Base-by-base conservation (phyloP, 1,140 invertebrate species). In the Whitmania pigra region DNA sequence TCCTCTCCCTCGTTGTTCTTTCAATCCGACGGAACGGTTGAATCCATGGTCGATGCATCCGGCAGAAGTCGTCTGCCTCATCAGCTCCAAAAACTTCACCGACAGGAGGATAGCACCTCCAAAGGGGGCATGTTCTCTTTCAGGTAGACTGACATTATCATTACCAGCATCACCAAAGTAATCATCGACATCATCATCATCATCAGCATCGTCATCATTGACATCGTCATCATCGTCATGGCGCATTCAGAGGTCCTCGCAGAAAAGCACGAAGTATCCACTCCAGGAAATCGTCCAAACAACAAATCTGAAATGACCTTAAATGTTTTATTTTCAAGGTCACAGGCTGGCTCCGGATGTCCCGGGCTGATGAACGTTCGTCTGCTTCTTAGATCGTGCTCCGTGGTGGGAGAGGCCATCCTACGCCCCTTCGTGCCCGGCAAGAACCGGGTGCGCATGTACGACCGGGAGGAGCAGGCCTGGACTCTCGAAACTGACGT, bases 401-500 rank as follows among this genome's bases (percentile, higher is more conserved):
- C 89, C 69, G 88, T 87, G 2, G 86, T 92, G 31, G 89, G 88
- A 73, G 88, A 89, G 78, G 85, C 89, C 0, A 82, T 85, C 54
- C 83, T 89, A 9, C 73, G 76, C 27, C 79, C 79, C 13, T 68
- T 82, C 20, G 74, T 73, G 72, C 74, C 75, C 54, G 78, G 75
- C 53, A 73, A 75, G 18, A 79, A 78, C 74, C 73, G 76, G 0
- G 86, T 88, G 0, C 89, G 89, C 22, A 90, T 89, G 78, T 92
- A 91, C 80, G 90, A 93, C 80, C 83, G 89, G 0, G 90, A 92
- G 78, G 91, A 91, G 75, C 88, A 89, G 77, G 89, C 88, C 0
- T 93, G 91, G 91, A 85, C 87, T 29, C 83, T 93, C 22, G 87
- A 91, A 74, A 87, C 88, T 11, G 90, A 92, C 78, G 86, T 89